Evolutionary conservation across 2,797 vertebrate genomes (phyloP).

Genomic region (Coracias cyanogaster): DNA sequence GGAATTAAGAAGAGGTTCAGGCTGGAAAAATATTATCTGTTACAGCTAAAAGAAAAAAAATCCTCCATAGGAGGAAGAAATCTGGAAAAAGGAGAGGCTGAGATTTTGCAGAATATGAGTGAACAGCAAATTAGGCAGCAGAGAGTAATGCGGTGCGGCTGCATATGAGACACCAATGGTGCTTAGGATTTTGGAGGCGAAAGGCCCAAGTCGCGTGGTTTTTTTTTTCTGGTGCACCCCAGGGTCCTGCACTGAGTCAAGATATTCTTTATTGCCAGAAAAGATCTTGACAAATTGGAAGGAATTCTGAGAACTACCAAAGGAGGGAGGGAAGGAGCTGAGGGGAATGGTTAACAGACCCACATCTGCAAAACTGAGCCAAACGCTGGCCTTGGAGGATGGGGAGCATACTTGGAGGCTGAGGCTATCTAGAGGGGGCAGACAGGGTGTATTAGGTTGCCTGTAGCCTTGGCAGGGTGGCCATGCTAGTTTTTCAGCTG

Average conservation of each 20-base stretch:
- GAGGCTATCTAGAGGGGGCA: constrained; percentile 26
- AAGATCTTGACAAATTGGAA: constrained; percentile 36
- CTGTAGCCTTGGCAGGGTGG: constrained; percentile 5
- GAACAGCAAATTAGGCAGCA: not conserved
- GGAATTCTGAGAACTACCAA: constrained; percentile 11
- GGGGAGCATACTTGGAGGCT: not conserved
- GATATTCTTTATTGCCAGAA: constrained; percentile 24
- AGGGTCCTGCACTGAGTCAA: not conserved
- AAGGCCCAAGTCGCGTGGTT: not conserved
- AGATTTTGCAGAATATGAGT: not conserved
- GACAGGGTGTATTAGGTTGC: not conserved
- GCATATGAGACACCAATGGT: fast-evolving
- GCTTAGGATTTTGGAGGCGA: not conserved
- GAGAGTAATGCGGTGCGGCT: not conserved
- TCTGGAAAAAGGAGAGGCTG: not conserved
- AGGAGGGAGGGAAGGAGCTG: not conserved
- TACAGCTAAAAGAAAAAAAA: not conserved
- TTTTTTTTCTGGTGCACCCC: not conserved
- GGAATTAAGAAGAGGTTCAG: not conserved
- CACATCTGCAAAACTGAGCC: constrained; percentile 32
- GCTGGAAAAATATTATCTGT: constrained; percentile 24
- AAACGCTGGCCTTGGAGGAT: not conserved
- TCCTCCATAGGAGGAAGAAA: not conserved
- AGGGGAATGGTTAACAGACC: constrained; percentile 38
- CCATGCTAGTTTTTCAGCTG: not conserved